These are phyloP conservation scores for Carassius auratus DNA, from an alignment of 2,113 vertebrate species.

Conservation along the genomic window DNA sequence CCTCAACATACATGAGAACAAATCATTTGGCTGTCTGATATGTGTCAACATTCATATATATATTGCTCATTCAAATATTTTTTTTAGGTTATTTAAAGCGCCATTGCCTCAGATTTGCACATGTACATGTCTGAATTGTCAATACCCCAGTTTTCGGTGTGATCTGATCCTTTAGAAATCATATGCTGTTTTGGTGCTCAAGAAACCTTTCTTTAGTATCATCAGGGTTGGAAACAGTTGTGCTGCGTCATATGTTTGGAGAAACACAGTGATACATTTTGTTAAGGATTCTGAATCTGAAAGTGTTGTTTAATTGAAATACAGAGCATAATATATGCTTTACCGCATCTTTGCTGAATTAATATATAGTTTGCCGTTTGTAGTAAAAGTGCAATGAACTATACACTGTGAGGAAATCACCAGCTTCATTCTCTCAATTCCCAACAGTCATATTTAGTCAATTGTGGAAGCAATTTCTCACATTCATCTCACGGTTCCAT, in stretches of 20 bases:
- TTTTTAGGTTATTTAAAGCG: neutral
- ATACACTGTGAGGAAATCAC: neutral
- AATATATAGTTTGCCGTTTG: neutral
- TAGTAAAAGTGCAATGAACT: neutral
- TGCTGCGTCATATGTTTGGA: neutral
- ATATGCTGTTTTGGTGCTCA: neutral
- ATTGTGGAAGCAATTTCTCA: slow-evolving; percentile 2
- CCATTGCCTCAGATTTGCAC: neutral
- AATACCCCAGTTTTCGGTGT: neutral
- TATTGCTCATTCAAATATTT: neutral
- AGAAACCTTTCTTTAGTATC: neutral
- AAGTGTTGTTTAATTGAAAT: neutral
- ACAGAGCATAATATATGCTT: neutral
- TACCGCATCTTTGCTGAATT: neutral
- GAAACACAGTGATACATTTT: neutral
- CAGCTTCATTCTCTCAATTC: neutral
- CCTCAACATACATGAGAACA: neutral
- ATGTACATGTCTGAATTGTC: neutral
- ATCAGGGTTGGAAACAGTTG: neutral
- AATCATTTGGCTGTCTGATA: neutral
- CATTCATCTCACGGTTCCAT: slow-evolving; percentile 16
- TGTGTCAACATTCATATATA: neutral
- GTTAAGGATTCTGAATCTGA: neutral
- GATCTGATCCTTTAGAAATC: neutral
- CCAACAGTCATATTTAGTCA: slow-evolving; percentile 5